phyloP scores from a whole-genome alignment of 1,140 invertebrate genomes.

The Aphaenogaster rudis region DNA sequence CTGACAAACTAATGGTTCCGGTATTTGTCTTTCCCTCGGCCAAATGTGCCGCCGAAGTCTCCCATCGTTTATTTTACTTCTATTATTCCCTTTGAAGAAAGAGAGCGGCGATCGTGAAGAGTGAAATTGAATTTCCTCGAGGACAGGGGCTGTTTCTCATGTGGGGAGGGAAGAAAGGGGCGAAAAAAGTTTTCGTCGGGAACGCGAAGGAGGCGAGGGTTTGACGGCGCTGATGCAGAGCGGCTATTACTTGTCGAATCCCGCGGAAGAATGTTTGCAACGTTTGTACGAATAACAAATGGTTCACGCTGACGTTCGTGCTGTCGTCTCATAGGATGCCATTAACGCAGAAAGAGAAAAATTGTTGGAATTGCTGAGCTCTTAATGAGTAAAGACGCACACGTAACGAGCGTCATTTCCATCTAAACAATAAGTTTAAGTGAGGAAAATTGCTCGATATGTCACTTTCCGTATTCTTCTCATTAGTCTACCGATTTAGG shows the following conservation, averaged over 20 bases:
- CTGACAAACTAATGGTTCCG: not conserved
- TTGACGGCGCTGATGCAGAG: slow-evolving; percentile 5
- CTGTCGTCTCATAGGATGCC: not conserved
- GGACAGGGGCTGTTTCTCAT: slow-evolving; percentile 6
- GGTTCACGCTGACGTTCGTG: not conserved
- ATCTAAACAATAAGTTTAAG: not conserved
- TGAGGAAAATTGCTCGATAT: not conserved
- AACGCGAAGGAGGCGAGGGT: not conserved
- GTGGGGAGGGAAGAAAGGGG: no score
- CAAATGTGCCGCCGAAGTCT: not conserved
- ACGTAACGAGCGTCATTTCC: not conserved
- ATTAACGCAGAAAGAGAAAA: slow-evolving; percentile 22
- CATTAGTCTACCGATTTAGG: not conserved
- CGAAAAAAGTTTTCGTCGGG: slow-evolving; percentile 39
- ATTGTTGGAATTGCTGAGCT: not conserved
- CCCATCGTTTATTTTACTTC: not conserved
- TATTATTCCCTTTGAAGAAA: slow-evolving; percentile 6
- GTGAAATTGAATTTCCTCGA: slow-evolving; percentile 42
- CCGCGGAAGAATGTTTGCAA: not conserved
- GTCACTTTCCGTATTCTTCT: not conserved
- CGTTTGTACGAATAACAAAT: slow-evolving; percentile 34
- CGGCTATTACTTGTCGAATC: slow-evolving; percentile 24
- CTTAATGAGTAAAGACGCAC: slow-evolving; percentile 4
- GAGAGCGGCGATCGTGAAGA: not conserved
- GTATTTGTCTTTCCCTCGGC: not conserved